Percentiles rank a stretch among this genome's conserved stretches.
phyloP scores from a whole-genome alignment of 2,888 invertebrate species.

The Leptothorax acervorum region DNA sequence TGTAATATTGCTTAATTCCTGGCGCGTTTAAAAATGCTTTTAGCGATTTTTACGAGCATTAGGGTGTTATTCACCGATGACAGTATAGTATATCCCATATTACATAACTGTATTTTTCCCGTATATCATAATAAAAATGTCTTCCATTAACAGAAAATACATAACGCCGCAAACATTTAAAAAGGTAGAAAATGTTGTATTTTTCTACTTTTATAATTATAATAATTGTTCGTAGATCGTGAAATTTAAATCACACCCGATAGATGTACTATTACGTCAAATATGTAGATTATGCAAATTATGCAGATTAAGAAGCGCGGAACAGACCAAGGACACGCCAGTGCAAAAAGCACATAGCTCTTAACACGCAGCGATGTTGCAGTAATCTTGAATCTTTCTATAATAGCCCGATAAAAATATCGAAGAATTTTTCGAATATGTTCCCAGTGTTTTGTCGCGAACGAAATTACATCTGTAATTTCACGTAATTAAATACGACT shows the following conservation, averaged over 20 bases:
- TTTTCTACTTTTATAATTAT: slow-evolving; percentile 8
- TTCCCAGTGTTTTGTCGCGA: not conserved
- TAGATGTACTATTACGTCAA: slow-evolving; percentile 34
- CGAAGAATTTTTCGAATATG: not conserved
- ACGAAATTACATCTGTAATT: not conserved
- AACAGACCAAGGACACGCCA: slow-evolving; percentile 28
- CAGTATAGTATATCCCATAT: slow-evolving; percentile 16
- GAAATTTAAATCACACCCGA: slow-evolving; percentile 19
- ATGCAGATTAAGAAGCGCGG: slow-evolving; percentile 35
- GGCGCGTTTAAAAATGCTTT: slow-evolving; percentile 50
- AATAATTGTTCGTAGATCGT: slow-evolving; percentile 1
- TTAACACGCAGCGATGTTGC: not conserved
- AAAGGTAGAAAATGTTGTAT: slow-evolving; percentile 9
- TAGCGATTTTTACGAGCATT: slow-evolving; percentile 46
- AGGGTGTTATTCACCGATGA: slow-evolving; percentile 50
- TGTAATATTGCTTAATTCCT: slow-evolving; percentile 49
- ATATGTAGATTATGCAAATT: slow-evolving; percentile 34
- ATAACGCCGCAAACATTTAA: slow-evolving; percentile 22
- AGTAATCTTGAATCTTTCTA: slow-evolving; percentile 9
- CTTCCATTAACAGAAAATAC: slow-evolving; percentile 29
- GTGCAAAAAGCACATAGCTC: slow-evolving; percentile 28
- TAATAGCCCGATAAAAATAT: not conserved
- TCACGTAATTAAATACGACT: too few relatives aligned
- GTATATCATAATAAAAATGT: slow-evolving; percentile 34
- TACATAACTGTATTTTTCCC: slow-evolving; percentile 40